A percentile compares a stretch with the other conserved stretches of the same genome.
Conservation (phyloP, 1,140 invertebrate species). For the Drosophila bifasciata region DNA sequence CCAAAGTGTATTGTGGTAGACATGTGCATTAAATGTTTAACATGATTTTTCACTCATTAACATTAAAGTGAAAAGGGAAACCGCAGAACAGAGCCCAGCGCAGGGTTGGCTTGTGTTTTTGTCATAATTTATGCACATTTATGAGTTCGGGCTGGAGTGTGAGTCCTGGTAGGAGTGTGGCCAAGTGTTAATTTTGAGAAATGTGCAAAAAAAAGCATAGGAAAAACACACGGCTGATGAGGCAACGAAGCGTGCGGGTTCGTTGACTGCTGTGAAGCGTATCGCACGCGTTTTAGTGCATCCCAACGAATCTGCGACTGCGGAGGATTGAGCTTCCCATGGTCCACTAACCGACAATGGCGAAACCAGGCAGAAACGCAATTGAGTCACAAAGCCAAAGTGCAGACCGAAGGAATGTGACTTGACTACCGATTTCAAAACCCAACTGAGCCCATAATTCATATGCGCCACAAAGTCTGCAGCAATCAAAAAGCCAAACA, state of each 20-base stretch:
- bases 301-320: conserved; percentile 10
- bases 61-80: conserved; percentile 42
- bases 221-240: conserved; percentile 19
- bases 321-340: conserved; percentile 55
- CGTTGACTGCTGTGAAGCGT: conserved; percentile 42
- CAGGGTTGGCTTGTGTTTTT: conserved; percentile 69
- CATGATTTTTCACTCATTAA: conserved; percentile 81
- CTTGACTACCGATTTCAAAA: conserved; percentile 43
- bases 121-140: conserved; percentile 78
- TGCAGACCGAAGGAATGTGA: conserved; percentile 72
- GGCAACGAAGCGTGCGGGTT: conserved; percentile 47
- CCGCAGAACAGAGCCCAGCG: conserved; percentile 20
- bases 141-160: conserved; percentile 17
- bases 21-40: conserved; percentile 79
- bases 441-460: conserved; percentile 70
- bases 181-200: conserved; percentile 75
- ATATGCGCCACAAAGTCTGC: conserved; percentile 80
- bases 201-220: conserved; percentile 28
- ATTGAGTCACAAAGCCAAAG: conserved; percentile 64
- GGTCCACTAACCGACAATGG: conserved; percentile 75
- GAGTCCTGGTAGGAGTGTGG: conserved; percentile 32
- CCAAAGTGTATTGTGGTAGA: conserved; percentile 19
- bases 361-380: conserved; percentile 33
- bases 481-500: conserved; percentile 72
- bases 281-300: conserved; percentile 46